phyloP scores from a whole-genome alignment of 2,797 vertebrate genomes.

The Diplodus sargus region DNA sequence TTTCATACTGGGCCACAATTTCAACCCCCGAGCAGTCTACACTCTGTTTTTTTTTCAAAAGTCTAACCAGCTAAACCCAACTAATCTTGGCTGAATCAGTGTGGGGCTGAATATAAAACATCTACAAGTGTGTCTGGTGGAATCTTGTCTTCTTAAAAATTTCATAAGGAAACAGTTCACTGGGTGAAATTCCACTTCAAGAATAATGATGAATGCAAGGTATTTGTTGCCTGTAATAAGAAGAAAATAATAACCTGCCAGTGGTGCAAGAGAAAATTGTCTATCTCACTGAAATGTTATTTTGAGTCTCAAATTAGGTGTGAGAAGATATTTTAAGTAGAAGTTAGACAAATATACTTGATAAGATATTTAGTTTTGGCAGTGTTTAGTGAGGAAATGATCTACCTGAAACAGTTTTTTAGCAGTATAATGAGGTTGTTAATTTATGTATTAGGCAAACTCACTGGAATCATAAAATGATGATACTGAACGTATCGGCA shows the following conservation, averaged over 20 bases:
- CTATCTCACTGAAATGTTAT: no score
- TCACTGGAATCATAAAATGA: not conserved
- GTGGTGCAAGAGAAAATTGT: no score
- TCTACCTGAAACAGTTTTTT: not conserved
- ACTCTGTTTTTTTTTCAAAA: constrained; percentile 19
- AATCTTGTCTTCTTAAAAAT: not conserved
- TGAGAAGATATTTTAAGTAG: no score
- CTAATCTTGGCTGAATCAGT: not conserved
- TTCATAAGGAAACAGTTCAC: no score
- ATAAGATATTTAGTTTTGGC: no score
- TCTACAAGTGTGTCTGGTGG: not conserved
- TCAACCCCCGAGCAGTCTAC: constrained; percentile 17
- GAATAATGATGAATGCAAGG: no score
- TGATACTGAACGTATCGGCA: not conserved
- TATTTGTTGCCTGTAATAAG: no score
- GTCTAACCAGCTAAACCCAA: constrained; percentile 9
- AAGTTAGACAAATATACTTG: no score
- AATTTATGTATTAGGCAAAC: not conserved
- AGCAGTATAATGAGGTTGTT: not conserved
- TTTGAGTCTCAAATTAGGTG: no score
- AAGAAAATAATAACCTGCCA: no score
- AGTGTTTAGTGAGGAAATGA: not conserved
- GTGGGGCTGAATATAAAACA: constrained; percentile 1
- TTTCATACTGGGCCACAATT: constrained; percentile 26
- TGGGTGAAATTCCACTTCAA: no score